Evolutionary conservation across 1,140 invertebrate genomes (phyloP), one percentile per base, ranked within the genome.

Genomic region (Callitettix versicolor): DNA sequence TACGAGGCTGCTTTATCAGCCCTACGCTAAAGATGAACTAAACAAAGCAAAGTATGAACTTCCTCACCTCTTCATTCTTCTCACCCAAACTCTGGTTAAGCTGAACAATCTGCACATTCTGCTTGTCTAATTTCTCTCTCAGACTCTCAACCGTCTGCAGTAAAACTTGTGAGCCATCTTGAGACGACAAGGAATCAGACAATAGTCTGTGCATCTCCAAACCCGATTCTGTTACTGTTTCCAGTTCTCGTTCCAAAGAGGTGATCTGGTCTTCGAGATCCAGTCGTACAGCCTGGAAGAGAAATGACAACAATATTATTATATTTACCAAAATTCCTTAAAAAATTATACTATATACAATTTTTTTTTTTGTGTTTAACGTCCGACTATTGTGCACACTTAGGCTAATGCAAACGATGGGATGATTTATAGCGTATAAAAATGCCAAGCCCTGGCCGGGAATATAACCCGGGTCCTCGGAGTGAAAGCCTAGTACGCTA

Each of bases 171-270:
- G 69, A 67, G 36, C 71, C 65, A 56, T 63, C 69, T 66, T 74
- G 65, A 18, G 67, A 63, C 11, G 65, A 60, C 46, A 85, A 68
- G 56, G 82, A 72, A 64, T 85, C 81, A 1, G 77, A 72, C 14
- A 85, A 64, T 73, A 81, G 60, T 58, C 67, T 62, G 63, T 73
- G 70, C 55, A 72, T 58, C 56, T 75, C 72, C 47, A 68, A 58
- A 18, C 70, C 65, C 30, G 66, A 64, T 47, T 73, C 69, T 26
- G 68, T 64, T 43, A 72, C 69, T 49, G 67, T 67, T 26, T 70
- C 64, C 26, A 73, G 60, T 62, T 69, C 69, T 58, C 71, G 69
- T 40, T 71, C 64, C 40, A 73, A 44, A 14, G 59, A 55, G 48
- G 65, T 59, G 53, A 63, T 66, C 44, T 69, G 66, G 18, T 69